Evolutionary conservation across 2,113 vertebrate genomes (phyloP).

Genomic region (Catharus fuscescens): DNA sequence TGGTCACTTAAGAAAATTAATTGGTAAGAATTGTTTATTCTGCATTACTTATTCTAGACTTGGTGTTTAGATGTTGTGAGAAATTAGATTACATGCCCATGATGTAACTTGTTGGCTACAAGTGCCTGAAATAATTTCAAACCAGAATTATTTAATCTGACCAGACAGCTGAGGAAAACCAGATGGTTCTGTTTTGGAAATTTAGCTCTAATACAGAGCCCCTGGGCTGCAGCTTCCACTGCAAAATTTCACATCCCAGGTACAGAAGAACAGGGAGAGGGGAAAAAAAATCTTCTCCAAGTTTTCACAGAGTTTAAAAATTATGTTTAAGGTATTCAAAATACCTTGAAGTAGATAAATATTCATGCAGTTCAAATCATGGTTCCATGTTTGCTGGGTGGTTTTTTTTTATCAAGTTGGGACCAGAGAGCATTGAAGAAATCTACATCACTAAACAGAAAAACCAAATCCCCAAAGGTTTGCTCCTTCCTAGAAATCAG

Average conservation of each 20-base stretch:
- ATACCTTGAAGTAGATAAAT: background rate
- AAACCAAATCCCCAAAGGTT: background rate
- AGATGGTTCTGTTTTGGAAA: background rate
- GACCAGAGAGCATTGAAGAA: background rate
- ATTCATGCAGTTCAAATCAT: background rate
- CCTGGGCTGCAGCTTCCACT: background rate
- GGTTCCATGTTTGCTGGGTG: background rate
- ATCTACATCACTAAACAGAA: background rate
- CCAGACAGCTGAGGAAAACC: background rate
- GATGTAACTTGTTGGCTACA: background rate
- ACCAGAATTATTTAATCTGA: background rate
- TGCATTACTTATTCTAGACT: background rate
- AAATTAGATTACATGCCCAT: background rate
- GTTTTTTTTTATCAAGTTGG: background rate
- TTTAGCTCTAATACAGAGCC: background rate
- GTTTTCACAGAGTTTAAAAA: background rate
- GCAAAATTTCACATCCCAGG: background rate
- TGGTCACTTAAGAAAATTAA: background rate
- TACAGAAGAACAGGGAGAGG: background rate
- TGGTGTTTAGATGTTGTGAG: background rate
- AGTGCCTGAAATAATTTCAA: background rate
- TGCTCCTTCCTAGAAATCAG: background rate
- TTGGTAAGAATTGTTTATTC: background rate
- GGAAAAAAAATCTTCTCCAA: accelerated
- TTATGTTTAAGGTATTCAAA: background rate